Evolutionary conservation across 2,888 invertebrate genomes (phyloP), one percentile per base, ranked within the genome.

Genomic region (Stenurella melanura): DNA sequence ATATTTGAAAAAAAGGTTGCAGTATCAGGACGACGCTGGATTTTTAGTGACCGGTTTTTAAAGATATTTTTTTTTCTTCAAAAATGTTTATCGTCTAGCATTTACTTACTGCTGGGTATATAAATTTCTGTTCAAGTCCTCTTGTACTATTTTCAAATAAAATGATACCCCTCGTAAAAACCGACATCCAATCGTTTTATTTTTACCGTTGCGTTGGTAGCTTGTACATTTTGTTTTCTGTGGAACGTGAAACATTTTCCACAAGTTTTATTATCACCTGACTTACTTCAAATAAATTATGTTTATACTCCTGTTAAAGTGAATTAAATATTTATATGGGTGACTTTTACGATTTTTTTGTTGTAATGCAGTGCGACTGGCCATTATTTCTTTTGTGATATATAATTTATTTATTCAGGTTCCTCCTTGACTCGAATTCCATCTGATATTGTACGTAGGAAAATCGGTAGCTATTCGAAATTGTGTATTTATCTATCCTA

Each of bases 131-230:
- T 15, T 42, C 11, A 42, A 12, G 15, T 42, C 42, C 15, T 1
- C 42, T 15, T 42, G 4, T 15, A 42, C 9, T 42, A 30, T 68
- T 15, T 26, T 19, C 12, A 26, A 30, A 67, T 19, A 7, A 67
- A 67, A 67, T 57, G 56, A 57, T 34, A 26, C 50, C 71, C 71
- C 50, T 71, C 38, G 17, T 50, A 50, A 26, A 68, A 26, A 9
- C 34, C 10, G 56, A 58, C 38, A 70, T 70, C 58, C 58, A 34
- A 70, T 19, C 17, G 18, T 9, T 69, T 70, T 70, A 58, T 58
- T 70, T 70, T 70, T 58, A 58, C 58, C 38, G 17, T 15, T 70
- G 21, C 21, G 21, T 4, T 26, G 58, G 38, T 58, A 60, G 9
- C 50, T 9, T n/a, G 21, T 4, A 9, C 30, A 34, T 34, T 17